Base-by-base conservation (phyloP, 92 coral and sea anemone genomes). In the Paramuricea clavata region DNA sequence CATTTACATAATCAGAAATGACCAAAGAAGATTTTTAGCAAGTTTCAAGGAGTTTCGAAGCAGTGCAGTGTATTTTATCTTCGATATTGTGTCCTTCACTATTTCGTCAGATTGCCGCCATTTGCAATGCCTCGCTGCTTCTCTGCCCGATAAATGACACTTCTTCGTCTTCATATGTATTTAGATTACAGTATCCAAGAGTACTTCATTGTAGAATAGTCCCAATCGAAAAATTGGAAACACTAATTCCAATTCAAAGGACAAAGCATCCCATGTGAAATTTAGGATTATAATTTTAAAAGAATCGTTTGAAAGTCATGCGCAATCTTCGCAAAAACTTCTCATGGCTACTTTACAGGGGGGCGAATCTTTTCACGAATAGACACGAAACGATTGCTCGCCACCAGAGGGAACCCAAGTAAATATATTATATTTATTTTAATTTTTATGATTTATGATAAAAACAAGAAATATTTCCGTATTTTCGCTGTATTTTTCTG, bases 181-280 rank as follows among this genome's bases (percentile, higher is more conserved):
- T 16, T 56, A 56, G 64, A 17, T 56, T 56, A 56, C 64, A 56
- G 21, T 56, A 56, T 17, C 64, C 25, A 56, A 56, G 64, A 3
- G 21, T 60, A 60, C 31, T 21, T 60, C 68, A 60, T 60, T 60
- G 30, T 21, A 60, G 68, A 22, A 60, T 27, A 60, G 68, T 22
- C 68, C 68, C 68, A 60, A 60, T 9, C 68, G 30, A 60, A 60
- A 22, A 60, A 60, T 60, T 60, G 68, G 21, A 22, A 60, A 22
- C 68, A 60, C 21, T 60, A 60, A 30, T 21, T 60, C 12, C 68
- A 60, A 30, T 60, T 1, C 31, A 60, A 26, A 60, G 31, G 33
- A 26, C n/a, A 60, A 60, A 60, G 6, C 15, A 2, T 47, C 12
- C 13, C 17, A 47, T 5, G 10, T 2, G 6, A 47, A 4, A 47